Conservation (phyloP, 30 jellyfish, hydroid and myxozoan genomes). For the Calvadosia cruxmelitensis region DNA sequence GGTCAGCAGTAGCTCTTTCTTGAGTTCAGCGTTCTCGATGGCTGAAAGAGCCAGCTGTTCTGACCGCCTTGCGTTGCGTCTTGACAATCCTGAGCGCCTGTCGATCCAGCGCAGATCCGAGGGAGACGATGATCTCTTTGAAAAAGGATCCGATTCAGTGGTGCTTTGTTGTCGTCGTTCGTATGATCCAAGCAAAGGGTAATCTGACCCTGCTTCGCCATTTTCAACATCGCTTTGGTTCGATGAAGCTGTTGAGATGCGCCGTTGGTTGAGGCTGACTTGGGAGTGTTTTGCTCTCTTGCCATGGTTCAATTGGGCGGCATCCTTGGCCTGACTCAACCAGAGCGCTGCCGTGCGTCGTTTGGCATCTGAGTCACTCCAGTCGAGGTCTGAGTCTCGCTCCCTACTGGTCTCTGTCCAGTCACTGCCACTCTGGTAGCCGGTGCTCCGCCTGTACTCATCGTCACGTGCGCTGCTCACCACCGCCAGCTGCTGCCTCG, state of each 20-base stretch:
- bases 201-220: background rate
- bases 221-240: background rate
- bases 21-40: constrained; percentile 74
- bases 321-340: background rate
- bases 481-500: background rate
- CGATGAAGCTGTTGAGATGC: background rate
- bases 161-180: background rate
- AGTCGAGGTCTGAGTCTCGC: background rate
- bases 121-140: background rate
- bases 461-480: background rate
- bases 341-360: background rate
- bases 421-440: background rate
- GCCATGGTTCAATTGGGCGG: background rate
- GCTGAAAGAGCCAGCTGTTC: constrained; percentile 55
- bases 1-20: constrained; percentile 71
- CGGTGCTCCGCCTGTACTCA: background rate
- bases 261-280: background rate
- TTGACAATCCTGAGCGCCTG: background rate
- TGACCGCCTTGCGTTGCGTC: background rate
- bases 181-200: background rate
- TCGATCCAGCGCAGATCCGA: constrained; percentile 39
- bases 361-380: background rate
- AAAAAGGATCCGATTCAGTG: background rate
- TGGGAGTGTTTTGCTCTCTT: background rate
- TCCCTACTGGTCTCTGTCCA: background rate